These are phyloP conservation scores for Mesembrinibis cayennensis DNA, from an alignment of 2,113 vertebrate species.

Conservation along the genomic window DNA sequence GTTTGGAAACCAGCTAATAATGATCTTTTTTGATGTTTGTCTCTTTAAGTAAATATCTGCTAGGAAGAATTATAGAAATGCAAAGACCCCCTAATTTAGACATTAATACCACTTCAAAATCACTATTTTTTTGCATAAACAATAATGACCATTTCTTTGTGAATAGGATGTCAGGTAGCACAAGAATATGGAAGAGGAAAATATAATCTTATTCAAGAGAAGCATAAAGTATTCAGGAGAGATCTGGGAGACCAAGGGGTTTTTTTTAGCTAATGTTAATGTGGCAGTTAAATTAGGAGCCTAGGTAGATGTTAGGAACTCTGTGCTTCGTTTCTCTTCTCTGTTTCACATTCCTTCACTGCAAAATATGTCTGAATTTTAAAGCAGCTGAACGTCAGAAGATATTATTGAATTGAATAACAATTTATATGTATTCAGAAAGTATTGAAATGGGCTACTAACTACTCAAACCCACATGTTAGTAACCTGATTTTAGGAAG, in stretches of 20 bases:
- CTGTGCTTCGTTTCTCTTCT: neutral
- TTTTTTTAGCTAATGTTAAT: neutral
- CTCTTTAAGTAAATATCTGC: neutral
- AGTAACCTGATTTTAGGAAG: neutral
- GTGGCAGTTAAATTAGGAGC: neutral
- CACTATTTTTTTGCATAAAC: neutral
- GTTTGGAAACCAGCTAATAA: neutral
- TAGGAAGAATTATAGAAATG: neutral
- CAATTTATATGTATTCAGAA: neutral
- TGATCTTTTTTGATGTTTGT: neutral
- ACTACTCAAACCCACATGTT: neutral
- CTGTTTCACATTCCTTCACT: neutral
- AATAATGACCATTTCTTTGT: neutral
- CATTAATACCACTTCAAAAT: neutral
- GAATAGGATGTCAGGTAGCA: neutral
- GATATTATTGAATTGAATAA: neutral
- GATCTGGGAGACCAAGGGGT: neutral
- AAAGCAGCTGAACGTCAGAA: neutral
- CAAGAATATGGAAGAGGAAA: neutral
- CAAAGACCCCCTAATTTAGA: neutral
- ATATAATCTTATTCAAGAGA: neutral
- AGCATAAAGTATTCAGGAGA: neutral
- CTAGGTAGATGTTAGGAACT: neutral
- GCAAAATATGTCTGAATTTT: neutral
- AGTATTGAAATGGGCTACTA: neutral